Conservation (phyloP, 1,140 invertebrate species). For the Microplitis mediator region DNA sequence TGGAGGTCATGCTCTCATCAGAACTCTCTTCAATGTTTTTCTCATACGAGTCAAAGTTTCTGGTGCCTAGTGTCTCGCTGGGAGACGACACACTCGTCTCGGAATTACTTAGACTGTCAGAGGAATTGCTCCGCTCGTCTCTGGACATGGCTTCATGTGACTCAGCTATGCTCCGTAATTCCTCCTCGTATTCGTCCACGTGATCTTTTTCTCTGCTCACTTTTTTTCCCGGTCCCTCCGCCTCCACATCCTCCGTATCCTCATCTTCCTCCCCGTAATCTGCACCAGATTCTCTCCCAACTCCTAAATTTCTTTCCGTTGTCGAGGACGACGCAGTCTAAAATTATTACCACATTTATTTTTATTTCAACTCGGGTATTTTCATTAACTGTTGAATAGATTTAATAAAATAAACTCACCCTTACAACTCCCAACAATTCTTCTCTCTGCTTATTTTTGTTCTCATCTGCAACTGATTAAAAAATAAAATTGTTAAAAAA, state of each 20-base stretch:
- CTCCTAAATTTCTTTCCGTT: constrained; percentile 9
- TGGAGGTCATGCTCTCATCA: constrained; percentile 42
- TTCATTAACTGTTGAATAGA: constrained; percentile 1
- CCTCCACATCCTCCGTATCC: constrained; percentile 23
- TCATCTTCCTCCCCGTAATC: constrained; percentile 37
- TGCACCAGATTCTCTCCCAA: constrained; percentile 16
- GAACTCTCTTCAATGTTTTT: constrained; percentile 38
- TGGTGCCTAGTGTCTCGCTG: constrained; percentile 2
- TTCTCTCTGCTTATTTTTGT: not conserved
- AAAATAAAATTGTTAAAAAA: not conserved
- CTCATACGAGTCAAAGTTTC: constrained; percentile 43
- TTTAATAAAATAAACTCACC: constrained; percentile 14
- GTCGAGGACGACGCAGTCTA: constrained; percentile 1
- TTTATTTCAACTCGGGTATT: not conserved
- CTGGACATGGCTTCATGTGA: constrained; percentile 52
- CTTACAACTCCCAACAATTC: not conserved
- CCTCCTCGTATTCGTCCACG: constrained; percentile 52
- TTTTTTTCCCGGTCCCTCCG: constrained; percentile 18
- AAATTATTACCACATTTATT: not conserved
- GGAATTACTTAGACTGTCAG: constrained; percentile 12
- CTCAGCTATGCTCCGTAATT: constrained; percentile 48
- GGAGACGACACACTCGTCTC: not conserved
- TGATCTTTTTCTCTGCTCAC: constrained; percentile 27
- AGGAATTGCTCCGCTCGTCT: constrained; percentile 43
- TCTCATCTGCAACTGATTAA: constrained; percentile 17